phyloP scores from a whole-genome alignment of 30 jellyfish, hydroid and myxozoan species.

The Cassiopea andromeda region DNA sequence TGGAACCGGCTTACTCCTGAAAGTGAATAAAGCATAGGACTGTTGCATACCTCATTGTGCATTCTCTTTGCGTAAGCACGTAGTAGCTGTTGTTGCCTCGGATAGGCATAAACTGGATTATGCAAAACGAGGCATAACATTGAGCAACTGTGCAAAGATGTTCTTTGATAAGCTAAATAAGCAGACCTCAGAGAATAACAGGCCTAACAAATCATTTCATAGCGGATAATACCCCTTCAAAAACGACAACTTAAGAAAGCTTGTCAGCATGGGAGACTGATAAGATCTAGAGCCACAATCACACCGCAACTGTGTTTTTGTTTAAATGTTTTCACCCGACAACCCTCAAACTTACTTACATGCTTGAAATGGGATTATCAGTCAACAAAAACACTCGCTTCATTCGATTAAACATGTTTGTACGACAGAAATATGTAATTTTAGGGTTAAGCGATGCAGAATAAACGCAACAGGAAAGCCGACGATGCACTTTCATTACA shows the following conservation, averaged over 20 bases:
- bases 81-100: not conserved
- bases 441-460: not conserved
- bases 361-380: slow-evolving; percentile 58
- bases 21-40: too few relatives aligned
- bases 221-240: slow-evolving; percentile 77
- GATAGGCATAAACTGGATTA: not conserved
- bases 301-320: slow-evolving; percentile 68
- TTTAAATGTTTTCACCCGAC: slow-evolving; percentile 78
- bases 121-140: slow-evolving; percentile 17
- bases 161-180: slow-evolving; percentile 31
- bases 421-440: slow-evolving; percentile 23
- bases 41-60: too few relatives aligned
- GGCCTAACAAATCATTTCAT: slow-evolving; percentile 42
- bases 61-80: not conserved
- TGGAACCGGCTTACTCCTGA: too few relatives aligned
- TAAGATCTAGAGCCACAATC: slow-evolving; percentile 71
- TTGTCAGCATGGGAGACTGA: slow-evolving; percentile 78
- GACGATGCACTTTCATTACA: too few relatives aligned
- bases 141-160: slow-evolving; percentile 11
- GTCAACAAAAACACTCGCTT: slow-evolving; percentile 33
- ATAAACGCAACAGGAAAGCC: too few relatives aligned
- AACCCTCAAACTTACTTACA: slow-evolving; percentile 30
- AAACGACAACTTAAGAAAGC: slow-evolving; percentile 64
- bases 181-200: slow-evolving; percentile 32
- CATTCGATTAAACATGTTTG: slow-evolving; percentile 56